Evolutionary conservation across 2,113 vertebrate species (phyloP), one percentile per base, ranked within the genome.

Genomic region (Lycaon pictus): DNA sequence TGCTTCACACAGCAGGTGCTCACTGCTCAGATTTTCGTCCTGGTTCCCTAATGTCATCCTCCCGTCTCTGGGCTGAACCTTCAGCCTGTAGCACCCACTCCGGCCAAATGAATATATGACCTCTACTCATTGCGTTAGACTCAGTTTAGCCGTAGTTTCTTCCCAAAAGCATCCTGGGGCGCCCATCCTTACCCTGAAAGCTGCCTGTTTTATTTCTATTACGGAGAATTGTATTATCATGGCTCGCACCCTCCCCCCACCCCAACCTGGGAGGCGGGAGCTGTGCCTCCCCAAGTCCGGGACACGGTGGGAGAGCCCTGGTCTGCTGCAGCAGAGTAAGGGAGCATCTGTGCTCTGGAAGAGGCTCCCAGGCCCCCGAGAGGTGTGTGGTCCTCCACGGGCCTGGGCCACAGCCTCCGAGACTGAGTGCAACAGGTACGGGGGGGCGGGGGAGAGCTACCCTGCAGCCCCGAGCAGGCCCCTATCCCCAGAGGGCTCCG

Each of bases 151-250:
- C 7, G 19, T 22, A 0, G 13, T 23, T 16, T 88, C 69, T 32
- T 93, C 32, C 20, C 10, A 23, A 25, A 63, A 37, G 10, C 55
- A 11, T 87, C 15, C 12, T 43, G 22, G 4, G 12, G 43, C 7
- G 43, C 43, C 43, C 43, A 43, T 6, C 43, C 43, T 43, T 7
- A 43, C 7, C 43, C 43, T 1, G 37, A 76, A 35, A 84, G 25
- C 15, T 12, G 17, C 2, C 13, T 6, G 12, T 37, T 4, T 12
- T n/a, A 1, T 71, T 72, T 60, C 51, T 76, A 20, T 9, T 20
- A 53, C 2, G 2, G 2, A 5, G 25, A 43, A 16, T 22, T 17
- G 19, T 1, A 0, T 0, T 19, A 5, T 4, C 19, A 11, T 32
- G 32, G 17, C 25, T 35, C 15, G 1, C 7, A 2, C 23, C 0